A percentile compares a stretch with the other conserved stretches of the same genome.
Conservation (phyloP, 2,888 invertebrate species). For the Drosophila demipolita region DNA sequence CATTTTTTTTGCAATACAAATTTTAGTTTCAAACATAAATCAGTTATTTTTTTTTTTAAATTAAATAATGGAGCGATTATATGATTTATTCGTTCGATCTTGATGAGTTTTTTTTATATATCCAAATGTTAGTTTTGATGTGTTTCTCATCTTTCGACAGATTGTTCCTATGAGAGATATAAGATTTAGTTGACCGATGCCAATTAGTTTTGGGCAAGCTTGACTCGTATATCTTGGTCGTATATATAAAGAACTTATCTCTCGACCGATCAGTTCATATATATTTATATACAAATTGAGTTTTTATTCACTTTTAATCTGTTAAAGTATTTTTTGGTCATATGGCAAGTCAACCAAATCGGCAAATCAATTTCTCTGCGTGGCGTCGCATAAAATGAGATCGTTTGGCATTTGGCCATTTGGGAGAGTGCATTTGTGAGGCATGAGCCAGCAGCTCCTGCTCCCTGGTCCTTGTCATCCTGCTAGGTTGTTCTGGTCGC, state of each 20-base stretch:
- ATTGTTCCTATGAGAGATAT: background rate
- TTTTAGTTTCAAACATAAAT: too few relatives aligned
- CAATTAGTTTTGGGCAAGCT: background rate
- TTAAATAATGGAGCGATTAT: too few relatives aligned
- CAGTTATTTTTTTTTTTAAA: too few relatives aligned
- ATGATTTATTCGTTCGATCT: too few relatives aligned
- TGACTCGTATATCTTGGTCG: background rate
- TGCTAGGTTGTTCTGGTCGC: constrained; percentile 41
- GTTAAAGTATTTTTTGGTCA: background rate
- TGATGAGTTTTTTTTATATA: too few relatives aligned
- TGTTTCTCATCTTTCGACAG: background rate
- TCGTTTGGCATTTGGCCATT: constrained; percentile 9
- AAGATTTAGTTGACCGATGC: background rate
- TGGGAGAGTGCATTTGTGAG: background rate
- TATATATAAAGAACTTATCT: background rate
- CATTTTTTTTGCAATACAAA: too few relatives aligned
- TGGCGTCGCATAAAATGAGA: constrained; percentile 11
- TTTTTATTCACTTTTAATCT: too few relatives aligned
- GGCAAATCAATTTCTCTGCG: constrained; percentile 42
- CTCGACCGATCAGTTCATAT: too few relatives aligned
- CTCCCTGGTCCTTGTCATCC: background rate
- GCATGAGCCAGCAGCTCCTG: constrained; percentile 11
- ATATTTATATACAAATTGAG: background rate
- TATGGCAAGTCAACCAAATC: background rate
- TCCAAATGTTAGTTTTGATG: too few relatives aligned